Evolutionary conservation across 2,113 vertebrate species (phyloP), one percentile per base, ranked within the genome.

Genomic region (Amia ocellicauda): DNA sequence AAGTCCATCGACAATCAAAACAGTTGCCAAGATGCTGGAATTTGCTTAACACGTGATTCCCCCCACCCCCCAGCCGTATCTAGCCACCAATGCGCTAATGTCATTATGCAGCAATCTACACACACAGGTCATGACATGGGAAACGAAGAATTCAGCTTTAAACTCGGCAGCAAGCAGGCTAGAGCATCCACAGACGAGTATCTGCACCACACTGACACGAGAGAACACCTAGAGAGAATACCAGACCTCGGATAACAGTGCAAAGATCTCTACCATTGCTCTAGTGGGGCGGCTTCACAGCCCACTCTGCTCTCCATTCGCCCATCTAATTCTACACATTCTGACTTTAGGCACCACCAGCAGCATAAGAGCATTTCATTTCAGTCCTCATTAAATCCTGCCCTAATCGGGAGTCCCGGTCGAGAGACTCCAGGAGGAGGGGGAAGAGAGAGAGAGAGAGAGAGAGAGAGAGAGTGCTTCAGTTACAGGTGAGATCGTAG

Each of bases 311-410:
- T 88, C 80, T 92, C 88, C 80, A 90, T 72, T 82, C 88, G 69
- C 79, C 78, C 84, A 73, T 89, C 84, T 71, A 91, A 83, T 73
- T 92, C 87, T 80, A 93, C 81, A 85, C 88, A 91, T 79, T 94
- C 84, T 69, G 89, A 86, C 78, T 91, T 95, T 83, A 93, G 87
- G 87, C 89, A 95, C 86, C 89, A 92, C 83, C 89, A 87, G 70
- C 92, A 96, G 85, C 91, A 95, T 85, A 89, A 84, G 88, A 93
- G 89, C 89, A 95, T 93, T 80, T 84, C 85, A 88, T 90, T 85
- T 85, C 87, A 19, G 70, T 84, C 74, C 77, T 75, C 70, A 86
- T 67, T 80, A 76, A 64, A 81, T 81, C 60, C 62, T 85, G 74
- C 69, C 82, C 74, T 66, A 63, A 62, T 75, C 78, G 7, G 64